These are phyloP conservation scores for Drosophila santomea DNA, from an alignment of 1,140 invertebrate species.

Conservation along the genomic window DNA sequence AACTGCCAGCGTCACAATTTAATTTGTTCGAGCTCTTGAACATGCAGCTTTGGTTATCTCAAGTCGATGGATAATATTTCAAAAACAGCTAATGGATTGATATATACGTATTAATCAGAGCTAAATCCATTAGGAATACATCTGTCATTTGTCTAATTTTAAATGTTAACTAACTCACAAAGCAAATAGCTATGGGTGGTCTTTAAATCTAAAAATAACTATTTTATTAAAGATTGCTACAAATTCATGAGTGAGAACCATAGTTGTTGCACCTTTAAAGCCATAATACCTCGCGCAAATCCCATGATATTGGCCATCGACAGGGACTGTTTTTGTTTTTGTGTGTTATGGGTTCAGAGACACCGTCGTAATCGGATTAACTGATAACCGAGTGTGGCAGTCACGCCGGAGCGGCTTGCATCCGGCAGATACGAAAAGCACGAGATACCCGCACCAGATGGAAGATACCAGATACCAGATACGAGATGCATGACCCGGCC, in stretches of 20 bases:
- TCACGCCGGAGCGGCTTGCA: conserved; percentile 29
- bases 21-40: conserved; percentile 57
- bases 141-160: conserved; percentile 7
- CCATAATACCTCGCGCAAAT: neutral
- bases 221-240: too few species aligned
- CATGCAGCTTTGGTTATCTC: conserved; percentile 56
- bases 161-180: neutral
- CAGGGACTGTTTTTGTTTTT: conserved; percentile 3
- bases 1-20: conserved; percentile 57
- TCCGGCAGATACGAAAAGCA: conserved; percentile 4
- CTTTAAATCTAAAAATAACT: neutral
- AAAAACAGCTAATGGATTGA: conserved; percentile 25
- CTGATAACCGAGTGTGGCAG: conserved; percentile 46
- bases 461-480: conserved; percentile 19
- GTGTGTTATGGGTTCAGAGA: conserved; percentile 26
- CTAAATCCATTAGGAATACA: conserved; percentile 8
- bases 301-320: conserved; percentile 23
- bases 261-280: conserved; percentile 3
- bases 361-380: conserved; percentile 38
- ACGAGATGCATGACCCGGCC: conserved; percentile 34
- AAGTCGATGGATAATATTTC: conserved; percentile 17
- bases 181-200: too few species aligned
- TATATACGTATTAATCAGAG: neutral
- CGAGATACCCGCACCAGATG: conserved; percentile 4
- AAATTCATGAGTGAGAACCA: neutral